These are phyloP conservation scores for Corythornis vintsioides DNA, from an alignment of 2,113 vertebrate genomes.

Conservation along the genomic window DNA sequence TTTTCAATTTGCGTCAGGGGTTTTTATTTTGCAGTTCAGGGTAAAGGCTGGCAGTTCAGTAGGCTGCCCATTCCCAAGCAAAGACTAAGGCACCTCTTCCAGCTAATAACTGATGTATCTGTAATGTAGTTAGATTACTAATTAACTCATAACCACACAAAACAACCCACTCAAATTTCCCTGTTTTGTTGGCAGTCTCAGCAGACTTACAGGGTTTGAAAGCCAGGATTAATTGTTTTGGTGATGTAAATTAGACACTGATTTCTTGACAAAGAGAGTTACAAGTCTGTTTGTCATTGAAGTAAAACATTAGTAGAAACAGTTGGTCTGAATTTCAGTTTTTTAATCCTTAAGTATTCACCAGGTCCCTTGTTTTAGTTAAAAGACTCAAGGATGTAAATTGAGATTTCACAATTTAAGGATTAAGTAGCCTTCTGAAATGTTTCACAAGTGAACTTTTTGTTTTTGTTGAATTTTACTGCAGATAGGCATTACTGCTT, in stretches of 20 bases:
- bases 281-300: neutral
- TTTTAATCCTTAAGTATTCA: neutral
- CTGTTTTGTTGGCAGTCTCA: neutral
- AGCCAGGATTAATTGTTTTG: neutral
- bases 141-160: neutral
- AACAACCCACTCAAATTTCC: neutral
- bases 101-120: neutral
- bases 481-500: neutral
- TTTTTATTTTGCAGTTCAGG: neutral
- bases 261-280: neutral
- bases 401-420: neutral
- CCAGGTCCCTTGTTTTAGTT: neutral
- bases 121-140: neutral
- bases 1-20: neutral
- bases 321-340: neutral
- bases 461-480: neutral
- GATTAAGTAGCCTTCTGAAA: neutral
- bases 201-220: neutral
- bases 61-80: neutral
- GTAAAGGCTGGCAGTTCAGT: neutral
- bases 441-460: neutral
- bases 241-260: neutral
- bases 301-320: neutral
- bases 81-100: neutral
- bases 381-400: accelerated